phyloP scores from a whole-genome alignment of 1,140 invertebrate species.

The Cherax quadricarinatus region DNA sequence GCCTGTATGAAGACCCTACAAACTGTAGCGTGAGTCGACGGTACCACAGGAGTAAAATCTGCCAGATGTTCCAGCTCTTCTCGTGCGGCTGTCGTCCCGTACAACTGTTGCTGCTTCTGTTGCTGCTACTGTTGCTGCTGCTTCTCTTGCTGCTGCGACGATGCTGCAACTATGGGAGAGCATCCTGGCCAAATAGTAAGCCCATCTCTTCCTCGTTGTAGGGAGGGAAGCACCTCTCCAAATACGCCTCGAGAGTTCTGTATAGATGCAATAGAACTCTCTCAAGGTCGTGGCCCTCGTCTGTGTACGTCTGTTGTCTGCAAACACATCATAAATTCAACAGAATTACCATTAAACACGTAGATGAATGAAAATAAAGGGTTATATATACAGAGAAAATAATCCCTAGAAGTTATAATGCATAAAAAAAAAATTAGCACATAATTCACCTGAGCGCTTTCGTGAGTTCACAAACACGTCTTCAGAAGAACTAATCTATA shows the following conservation, averaged over 20 bases:
- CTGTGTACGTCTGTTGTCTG: slow-evolving; percentile 71
- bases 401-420: too few relatives aligned
- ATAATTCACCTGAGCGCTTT: too few relatives aligned
- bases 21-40: slow-evolving; percentile 21
- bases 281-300: slow-evolving; percentile 68
- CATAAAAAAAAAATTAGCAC: too few relatives aligned
- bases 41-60: slow-evolving; percentile 25
- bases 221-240: slow-evolving; percentile 66
- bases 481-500: too few relatives aligned
- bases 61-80: not conserved
- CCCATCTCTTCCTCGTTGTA: slow-evolving; percentile 70
- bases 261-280: slow-evolving; percentile 61
- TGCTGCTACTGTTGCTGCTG: not conserved
- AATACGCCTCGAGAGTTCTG: slow-evolving; percentile 57
- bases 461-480: too few relatives aligned
- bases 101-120: not conserved
- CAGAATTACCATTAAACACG: too few relatives aligned
- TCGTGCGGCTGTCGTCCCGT: not conserved
- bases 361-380: too few relatives aligned
- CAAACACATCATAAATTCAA: not conserved
- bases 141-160: slow-evolving; percentile 18
- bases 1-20: slow-evolving; percentile 10
- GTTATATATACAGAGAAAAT: too few relatives aligned
- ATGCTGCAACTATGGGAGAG: slow-evolving; percentile 56
- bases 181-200: slow-evolving; percentile 58